Evolutionary conservation across 2,113 vertebrate species (phyloP).

Genomic region (Oostethus manadensis): DNA sequence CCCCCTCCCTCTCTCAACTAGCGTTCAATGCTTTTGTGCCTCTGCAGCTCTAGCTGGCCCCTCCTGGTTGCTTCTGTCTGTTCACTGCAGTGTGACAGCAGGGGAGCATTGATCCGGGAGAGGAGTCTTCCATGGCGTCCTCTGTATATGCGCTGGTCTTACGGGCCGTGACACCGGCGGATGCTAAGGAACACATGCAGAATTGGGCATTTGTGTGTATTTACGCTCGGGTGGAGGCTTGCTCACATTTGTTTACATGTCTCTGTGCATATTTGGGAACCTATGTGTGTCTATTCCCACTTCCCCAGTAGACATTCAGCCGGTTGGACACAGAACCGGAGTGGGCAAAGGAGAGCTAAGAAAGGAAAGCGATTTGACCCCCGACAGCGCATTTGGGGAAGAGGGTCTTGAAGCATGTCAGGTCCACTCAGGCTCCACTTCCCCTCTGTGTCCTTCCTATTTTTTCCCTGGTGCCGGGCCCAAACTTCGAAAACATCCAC

Average conservation of each 20-base stretch:
- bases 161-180: constrained; percentile 36
- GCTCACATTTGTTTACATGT: constrained; percentile 39
- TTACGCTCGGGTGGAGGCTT: constrained; percentile 31
- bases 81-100: constrained; percentile 60
- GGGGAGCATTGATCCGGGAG: constrained; percentile 62
- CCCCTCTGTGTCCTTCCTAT: constrained; percentile 76
- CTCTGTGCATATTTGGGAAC: constrained; percentile 23
- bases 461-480: constrained; percentile 73
- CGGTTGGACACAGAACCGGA: constrained; percentile 61
- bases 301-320: constrained; percentile 51
- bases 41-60: constrained; percentile 46
- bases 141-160: constrained; percentile 33
- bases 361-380: constrained; percentile 65
- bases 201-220: constrained; percentile 23
- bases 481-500: constrained; percentile 75
- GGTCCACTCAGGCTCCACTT: constrained; percentile 72
- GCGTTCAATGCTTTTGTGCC: constrained; percentile 55
- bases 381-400: constrained; percentile 62
- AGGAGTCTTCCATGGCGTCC: constrained; percentile 41
- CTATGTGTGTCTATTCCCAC: constrained; percentile 30
- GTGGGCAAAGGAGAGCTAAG: constrained; percentile 27
- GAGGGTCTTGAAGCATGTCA: constrained; percentile 73
- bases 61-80: constrained; percentile 53
- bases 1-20: constrained; percentile 2
- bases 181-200: constrained; percentile 30